A percentile compares a stretch with the other conserved stretches of the same genome.
These are phyloP conservation scores for Cryptophagus acutangulus DNA, from an alignment of 2,888 invertebrate genomes.

Conservation along the genomic window DNA sequence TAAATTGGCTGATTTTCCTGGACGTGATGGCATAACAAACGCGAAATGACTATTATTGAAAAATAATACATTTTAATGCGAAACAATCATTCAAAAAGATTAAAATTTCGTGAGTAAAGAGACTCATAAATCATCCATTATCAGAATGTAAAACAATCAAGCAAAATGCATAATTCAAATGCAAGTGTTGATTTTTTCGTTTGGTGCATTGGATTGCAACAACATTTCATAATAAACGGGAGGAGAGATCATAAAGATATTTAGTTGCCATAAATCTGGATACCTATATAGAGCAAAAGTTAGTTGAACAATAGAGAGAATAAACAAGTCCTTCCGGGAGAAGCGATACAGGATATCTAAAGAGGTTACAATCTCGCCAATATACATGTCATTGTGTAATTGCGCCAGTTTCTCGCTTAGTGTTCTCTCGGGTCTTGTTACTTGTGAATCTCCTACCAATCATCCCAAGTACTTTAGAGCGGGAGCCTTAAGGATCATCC, in stretches of 20 bases:
- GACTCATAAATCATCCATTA: no score
- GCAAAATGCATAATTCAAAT: not conserved
- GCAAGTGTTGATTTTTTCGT: not conserved
- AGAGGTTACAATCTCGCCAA: slow-evolving; percentile 25
- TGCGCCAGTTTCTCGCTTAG: slow-evolving; percentile 26
- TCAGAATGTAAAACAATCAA: not conserved
- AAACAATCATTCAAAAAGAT: no score
- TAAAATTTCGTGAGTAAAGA: no score
- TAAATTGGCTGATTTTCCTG: no score
- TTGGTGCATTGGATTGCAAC: no score
- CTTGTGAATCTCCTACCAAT: slow-evolving; percentile 19
- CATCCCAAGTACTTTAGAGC: no score
- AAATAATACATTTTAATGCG: no score
- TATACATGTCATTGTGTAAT: slow-evolving; percentile 34
- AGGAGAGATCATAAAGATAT: slow-evolving; percentile 12
- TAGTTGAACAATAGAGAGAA: slow-evolving; percentile 13
- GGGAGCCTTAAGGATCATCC: no score
- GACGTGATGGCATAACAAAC: no score
- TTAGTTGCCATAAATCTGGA: slow-evolving; percentile 14
- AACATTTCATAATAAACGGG: no score
- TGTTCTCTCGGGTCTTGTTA: slow-evolving; percentile 28
- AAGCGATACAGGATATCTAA: slow-evolving; percentile 25
- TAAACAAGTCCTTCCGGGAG: slow-evolving; percentile 24
- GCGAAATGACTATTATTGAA: no score
- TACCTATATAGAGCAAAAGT: slow-evolving; percentile 14